phyloP scores from a whole-genome alignment of 37 sponge, comb jelly and placozoan species.

The Cladorhizidae sp. region DNA sequence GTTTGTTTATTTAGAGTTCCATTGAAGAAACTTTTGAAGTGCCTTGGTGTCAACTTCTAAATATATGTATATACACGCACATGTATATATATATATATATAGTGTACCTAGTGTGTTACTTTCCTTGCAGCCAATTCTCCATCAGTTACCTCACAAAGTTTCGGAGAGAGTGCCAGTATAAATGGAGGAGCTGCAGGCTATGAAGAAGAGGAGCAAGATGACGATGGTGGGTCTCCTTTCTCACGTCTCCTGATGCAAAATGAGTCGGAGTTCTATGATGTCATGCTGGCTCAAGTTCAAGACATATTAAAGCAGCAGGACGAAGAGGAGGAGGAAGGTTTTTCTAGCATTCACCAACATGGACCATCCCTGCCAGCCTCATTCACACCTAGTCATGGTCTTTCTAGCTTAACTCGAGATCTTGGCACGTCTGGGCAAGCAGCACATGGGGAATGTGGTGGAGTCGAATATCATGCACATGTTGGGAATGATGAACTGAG shows the following conservation, averaged over 20 bases:
- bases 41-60: no score
- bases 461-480: no score
- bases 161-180: conserved; percentile 27
- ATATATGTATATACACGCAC: no score
- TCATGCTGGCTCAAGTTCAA: conserved; percentile 14
- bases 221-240: background rate
- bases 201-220: background rate
- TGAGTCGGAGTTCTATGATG: conserved; percentile 15
- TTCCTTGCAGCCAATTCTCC: background rate
- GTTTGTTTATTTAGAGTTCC: no score
- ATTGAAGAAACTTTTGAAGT: no score
- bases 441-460: no score
- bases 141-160: background rate
- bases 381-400: background rate
- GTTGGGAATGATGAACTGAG: no score
- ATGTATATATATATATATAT: no score
- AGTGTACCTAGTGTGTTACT: no score
- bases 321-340: no score
- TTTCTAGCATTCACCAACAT: no score
- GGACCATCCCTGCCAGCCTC: background rate
- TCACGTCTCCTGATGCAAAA: conserved; percentile 3
- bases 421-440: no score
- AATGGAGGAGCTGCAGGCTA: background rate
- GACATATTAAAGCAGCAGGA: background rate
- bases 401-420: background rate